phyloP scores from a whole-genome alignment of 2,888 invertebrate species.

The Petrolisthes manimaculis region DNA sequence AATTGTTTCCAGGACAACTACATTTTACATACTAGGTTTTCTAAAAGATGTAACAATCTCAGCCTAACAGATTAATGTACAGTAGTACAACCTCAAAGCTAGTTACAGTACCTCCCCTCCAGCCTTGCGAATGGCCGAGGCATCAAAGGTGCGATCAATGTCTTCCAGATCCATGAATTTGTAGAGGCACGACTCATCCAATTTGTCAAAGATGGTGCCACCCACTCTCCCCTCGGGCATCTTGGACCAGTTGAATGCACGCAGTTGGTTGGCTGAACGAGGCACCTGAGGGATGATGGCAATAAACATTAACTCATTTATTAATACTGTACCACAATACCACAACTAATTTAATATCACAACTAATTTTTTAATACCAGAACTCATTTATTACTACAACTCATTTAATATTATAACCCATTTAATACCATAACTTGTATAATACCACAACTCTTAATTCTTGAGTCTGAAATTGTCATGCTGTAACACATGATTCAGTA shows the following conservation, averaged over 20 bases:
- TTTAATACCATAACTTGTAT: too few species aligned
- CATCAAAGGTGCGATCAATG: slow-evolving; percentile 93
- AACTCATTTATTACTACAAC: too few species aligned
- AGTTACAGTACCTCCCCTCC: slow-evolving; percentile 37
- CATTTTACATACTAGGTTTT: background rate
- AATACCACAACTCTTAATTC: too few species aligned
- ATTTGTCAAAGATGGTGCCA: slow-evolving; percentile 94
- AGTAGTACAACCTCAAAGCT: background rate
- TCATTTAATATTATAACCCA: too few species aligned
- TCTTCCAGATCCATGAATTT: slow-evolving; percentile 90
- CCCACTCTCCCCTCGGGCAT: slow-evolving; percentile 89
- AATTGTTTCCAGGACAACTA: too few species aligned
- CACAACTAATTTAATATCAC: background rate
- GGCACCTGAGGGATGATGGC: slow-evolving; percentile 77
- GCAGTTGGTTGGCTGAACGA: slow-evolving; percentile 90
- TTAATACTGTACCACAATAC: background rate
- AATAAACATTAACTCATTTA: background rate
- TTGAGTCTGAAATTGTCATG: too few species aligned
- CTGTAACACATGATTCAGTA: too few species aligned
- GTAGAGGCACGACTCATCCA: slow-evolving; percentile 93
- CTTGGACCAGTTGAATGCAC: slow-evolving; percentile 98
- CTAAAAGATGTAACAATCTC: background rate
- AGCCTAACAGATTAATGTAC: background rate
- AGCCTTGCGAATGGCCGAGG: slow-evolving; percentile 87
- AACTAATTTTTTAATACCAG: too few species aligned